These are phyloP conservation scores for Pipra filicauda DNA, from an alignment of 2,113 vertebrate species.

Conservation along the genomic window DNA sequence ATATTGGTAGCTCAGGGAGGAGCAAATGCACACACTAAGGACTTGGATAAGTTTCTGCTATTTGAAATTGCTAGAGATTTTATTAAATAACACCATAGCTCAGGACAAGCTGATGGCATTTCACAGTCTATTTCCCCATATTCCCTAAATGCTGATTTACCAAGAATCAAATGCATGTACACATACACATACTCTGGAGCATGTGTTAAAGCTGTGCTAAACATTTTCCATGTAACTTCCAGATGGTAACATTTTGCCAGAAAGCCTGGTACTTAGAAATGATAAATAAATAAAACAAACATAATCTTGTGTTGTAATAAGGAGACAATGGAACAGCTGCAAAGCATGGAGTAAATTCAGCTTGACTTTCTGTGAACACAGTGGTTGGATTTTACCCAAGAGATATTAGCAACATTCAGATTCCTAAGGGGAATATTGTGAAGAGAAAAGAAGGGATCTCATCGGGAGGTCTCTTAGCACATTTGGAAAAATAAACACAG, in stretches of 20 bases:
- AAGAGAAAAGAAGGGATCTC: slow-evolving; percentile 26
- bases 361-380: slow-evolving; percentile 45
- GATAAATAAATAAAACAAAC: slow-evolving; percentile 57
- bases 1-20: slow-evolving; percentile 47
- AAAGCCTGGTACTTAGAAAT: slow-evolving; percentile 12
- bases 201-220: slow-evolving; percentile 46
- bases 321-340: slow-evolving; percentile 38
- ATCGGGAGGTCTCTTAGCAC: slow-evolving; percentile 48
- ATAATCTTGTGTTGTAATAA: slow-evolving; percentile 32
- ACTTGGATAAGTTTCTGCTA: slow-evolving; percentile 41
- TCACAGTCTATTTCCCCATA: slow-evolving; percentile 54
- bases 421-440: slow-evolving; percentile 26
- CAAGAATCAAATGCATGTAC: slow-evolving; percentile 30
- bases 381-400: slow-evolving; percentile 54
- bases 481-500: slow-evolving; percentile 60
- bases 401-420: slow-evolving; percentile 27
- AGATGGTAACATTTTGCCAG: slow-evolving; percentile 55
- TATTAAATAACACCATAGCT: slow-evolving; percentile 28
- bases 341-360: slow-evolving; percentile 47
- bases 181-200: slow-evolving; percentile 21
- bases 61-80: slow-evolving; percentile 63
- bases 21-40: slow-evolving; percentile 43
- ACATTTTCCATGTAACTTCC: slow-evolving; percentile 51
- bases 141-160: slow-evolving; percentile 57
- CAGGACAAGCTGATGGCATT: slow-evolving; percentile 45